A percentile compares a stretch with the other conserved stretches of the same genome.
Conservation (phyloP, 2,888 invertebrate genomes). For the Hybos culiciformis region DNA sequence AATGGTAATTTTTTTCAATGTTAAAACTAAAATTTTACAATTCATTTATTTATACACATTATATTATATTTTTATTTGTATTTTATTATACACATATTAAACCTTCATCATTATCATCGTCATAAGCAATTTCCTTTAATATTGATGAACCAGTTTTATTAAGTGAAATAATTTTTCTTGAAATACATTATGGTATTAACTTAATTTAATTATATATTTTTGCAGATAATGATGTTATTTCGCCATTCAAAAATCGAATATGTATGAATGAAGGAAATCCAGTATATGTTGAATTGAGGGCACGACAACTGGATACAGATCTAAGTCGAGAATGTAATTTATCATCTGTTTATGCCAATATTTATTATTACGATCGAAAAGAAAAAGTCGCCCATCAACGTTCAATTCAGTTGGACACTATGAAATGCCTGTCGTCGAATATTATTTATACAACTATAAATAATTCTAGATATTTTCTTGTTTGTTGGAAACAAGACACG, state of each 20-base stretch:
- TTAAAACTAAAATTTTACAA: background rate
- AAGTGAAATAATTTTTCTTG: too few relatives aligned
- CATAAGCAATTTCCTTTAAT: too few relatives aligned
- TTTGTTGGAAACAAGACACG: slow-evolving; percentile 32
- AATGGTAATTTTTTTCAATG: slow-evolving; percentile 20
- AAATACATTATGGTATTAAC: too few relatives aligned
- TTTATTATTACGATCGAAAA: slow-evolving; percentile 31
- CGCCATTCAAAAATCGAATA: slow-evolving; percentile 28
- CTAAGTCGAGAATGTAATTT: slow-evolving; percentile 27
- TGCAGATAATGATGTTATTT: slow-evolving; percentile 27
- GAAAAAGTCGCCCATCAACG: slow-evolving; percentile 26
- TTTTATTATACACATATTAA: too few relatives aligned
- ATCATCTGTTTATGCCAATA: slow-evolving; percentile 30
- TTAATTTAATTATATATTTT: too few relatives aligned
- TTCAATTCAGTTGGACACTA: slow-evolving; percentile 30
- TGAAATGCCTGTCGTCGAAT: slow-evolving; percentile 23
- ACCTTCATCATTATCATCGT: too few relatives aligned
- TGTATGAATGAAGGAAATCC: slow-evolving; percentile 31
- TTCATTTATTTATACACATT: too few relatives aligned
- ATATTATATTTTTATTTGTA: too few relatives aligned
- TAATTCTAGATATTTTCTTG: slow-evolving; percentile 32
- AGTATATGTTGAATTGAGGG: slow-evolving; percentile 31
- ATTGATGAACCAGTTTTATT: too few relatives aligned
- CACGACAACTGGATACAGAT: slow-evolving; percentile 23
- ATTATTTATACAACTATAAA: slow-evolving; percentile 28